A percentile compares a stretch with the other conserved stretches of the same genome.
Conservation (phyloP, 2,888 invertebrate genomes). For the Busseola fusca region DNA sequence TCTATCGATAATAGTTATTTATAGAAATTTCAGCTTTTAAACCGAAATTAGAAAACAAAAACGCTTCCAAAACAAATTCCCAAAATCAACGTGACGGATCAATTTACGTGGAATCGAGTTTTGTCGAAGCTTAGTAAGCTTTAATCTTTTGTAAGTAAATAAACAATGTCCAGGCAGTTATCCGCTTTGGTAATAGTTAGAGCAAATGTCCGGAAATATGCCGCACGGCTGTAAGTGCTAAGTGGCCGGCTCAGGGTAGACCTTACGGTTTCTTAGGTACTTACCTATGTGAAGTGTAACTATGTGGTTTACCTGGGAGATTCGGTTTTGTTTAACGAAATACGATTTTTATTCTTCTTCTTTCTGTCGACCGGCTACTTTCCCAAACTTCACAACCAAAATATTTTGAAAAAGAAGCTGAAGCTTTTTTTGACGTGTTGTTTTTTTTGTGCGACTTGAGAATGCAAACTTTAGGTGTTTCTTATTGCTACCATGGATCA, state of each 20-base stretch:
- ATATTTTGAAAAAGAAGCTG: background rate
- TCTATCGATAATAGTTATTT: background rate
- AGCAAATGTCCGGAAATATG: conserved; percentile 34
- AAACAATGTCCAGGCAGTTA: conserved; percentile 8
- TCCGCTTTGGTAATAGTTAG: conserved; percentile 20
- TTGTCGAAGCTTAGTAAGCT: background rate
- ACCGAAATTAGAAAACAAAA: conserved; percentile 11
- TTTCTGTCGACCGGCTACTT: background rate
- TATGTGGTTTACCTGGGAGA: background rate
- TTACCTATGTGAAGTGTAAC: background rate
- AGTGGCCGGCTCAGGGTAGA: conserved; percentile 24
- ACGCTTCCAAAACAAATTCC: background rate
- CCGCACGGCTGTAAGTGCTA: conserved; percentile 41
- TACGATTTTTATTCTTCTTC: too few relatives aligned
- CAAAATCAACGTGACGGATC: background rate
- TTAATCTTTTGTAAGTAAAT: conserved; percentile 25
- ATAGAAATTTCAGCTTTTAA: background rate
- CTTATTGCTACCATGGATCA: too few relatives aligned
- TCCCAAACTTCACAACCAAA: too few relatives aligned
- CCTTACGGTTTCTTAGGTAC: conserved; percentile 33
- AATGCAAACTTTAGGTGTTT: background rate
- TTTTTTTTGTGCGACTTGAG: background rate
- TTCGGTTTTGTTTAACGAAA: background rate
- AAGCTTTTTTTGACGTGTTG: background rate
- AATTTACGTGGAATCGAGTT: conserved; percentile 15